Percentiles rank a stretch among this genome's conserved stretches.
phyloP scores from a whole-genome alignment of 2,113 vertebrate species.

The Cavia porcellus region DNA sequence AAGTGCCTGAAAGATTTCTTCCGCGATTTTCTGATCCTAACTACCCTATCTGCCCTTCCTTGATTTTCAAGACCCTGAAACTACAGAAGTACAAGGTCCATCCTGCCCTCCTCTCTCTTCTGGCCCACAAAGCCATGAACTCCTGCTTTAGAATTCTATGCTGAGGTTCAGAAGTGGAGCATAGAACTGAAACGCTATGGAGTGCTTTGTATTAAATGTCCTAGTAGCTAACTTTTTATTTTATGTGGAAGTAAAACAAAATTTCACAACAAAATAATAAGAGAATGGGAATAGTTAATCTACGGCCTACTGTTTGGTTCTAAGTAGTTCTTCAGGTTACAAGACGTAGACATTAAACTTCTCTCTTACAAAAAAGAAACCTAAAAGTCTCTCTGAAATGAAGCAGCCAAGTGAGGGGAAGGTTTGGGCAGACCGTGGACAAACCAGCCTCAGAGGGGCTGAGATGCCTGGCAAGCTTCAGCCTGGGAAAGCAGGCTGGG shows the following conservation, averaged over 20 bases:
- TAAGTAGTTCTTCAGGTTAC: not conserved
- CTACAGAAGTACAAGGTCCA: constrained; percentile 49
- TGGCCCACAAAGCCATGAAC: not conserved
- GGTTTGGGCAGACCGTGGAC: not conserved
- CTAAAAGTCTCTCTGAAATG: constrained; percentile 22
- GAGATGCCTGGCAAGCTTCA: not conserved
- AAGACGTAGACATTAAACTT: not conserved
- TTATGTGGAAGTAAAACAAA: not conserved
- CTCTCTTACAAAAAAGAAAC: constrained; percentile 1
- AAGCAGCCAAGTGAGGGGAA: not conserved
- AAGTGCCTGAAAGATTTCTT: not conserved
- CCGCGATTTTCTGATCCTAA: not conserved
- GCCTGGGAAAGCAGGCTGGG: not conserved
- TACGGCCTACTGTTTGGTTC: not conserved
- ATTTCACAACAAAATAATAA: not conserved
- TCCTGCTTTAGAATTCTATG: not conserved
- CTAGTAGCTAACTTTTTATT: not conserved
- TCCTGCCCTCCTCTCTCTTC: not conserved
- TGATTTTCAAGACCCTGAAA: not conserved
- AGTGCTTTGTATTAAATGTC: constrained; percentile 58
- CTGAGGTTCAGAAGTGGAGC: constrained; percentile 54
- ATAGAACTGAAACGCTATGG: constrained; percentile 46
- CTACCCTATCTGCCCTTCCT: not conserved
- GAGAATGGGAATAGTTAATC: not conserved
- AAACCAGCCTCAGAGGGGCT: not conserved